phyloP scores from a whole-genome alignment of 2,888 invertebrate genomes.

The Eulithis prunata region DNA sequence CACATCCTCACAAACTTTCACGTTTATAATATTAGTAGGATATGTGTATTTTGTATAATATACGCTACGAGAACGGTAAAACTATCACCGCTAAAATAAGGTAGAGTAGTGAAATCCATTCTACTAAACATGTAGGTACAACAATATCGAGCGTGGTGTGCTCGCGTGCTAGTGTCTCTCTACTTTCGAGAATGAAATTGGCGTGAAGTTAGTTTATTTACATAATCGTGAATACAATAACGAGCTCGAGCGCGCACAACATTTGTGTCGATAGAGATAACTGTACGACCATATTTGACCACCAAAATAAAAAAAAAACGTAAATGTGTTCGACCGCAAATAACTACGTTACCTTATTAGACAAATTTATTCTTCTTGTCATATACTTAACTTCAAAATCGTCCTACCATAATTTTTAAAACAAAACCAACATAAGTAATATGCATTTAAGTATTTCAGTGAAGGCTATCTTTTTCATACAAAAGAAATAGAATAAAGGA shows the following conservation, averaged over 20 bases:
- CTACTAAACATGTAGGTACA: conserved; percentile 13
- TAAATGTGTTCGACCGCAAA: not conserved
- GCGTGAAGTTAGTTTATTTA: conserved; percentile 35
- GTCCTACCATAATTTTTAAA: conserved; percentile 1
- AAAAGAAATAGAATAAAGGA: conserved; percentile 35
- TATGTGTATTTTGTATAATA: too few relatives aligned
- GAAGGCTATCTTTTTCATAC: conserved; percentile 34
- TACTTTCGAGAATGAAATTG: conserved; percentile 33
- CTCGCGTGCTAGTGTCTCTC: conserved; percentile 30
- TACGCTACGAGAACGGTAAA: not conserved
- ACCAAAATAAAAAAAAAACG: not conserved
- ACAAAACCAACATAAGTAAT: conserved; percentile 10
- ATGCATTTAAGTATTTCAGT: conserved; percentile 20
- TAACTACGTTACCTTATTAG: too few relatives aligned
- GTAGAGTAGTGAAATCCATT: conserved; percentile 1
- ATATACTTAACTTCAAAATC: not conserved
- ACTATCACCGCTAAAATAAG: conserved; percentile 1
- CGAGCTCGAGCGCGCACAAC: conserved; percentile 24
- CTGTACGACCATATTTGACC: conserved; percentile 6
- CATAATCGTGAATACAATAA: conserved; percentile 34
- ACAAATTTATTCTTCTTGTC: too few relatives aligned
- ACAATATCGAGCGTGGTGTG: conserved; percentile 27
- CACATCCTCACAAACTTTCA: too few relatives aligned
- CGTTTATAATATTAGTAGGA: too few relatives aligned
- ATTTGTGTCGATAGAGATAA: conserved; percentile 16